Conservation (phyloP, 2,797 vertebrate genomes). For the Taeniopygia guttata region DNA sequence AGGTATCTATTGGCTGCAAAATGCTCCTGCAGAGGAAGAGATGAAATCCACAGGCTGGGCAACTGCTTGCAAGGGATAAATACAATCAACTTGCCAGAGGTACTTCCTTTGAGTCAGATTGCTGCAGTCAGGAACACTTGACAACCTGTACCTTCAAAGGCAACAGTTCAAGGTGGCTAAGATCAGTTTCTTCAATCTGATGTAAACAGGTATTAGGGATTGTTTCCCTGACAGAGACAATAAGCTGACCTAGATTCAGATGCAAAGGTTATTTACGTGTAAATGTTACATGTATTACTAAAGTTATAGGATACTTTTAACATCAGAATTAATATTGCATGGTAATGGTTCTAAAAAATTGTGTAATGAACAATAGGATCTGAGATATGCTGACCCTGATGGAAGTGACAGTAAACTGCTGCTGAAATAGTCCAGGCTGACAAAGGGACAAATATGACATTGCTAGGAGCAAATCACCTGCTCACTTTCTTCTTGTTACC, state of each 20-base stretch:
- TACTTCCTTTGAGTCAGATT: not conserved
- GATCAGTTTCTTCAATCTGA: not conserved
- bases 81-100: not conserved
- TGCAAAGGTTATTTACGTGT: not conserved
- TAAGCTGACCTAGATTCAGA: not conserved
- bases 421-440: not conserved
- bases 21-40: not conserved
- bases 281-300: not conserved
- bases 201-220: not conserved
- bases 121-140: not conserved
- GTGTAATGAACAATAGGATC: not conserved
- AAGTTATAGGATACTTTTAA: not conserved
- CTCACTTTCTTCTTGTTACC: not conserved
- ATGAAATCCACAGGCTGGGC: not conserved
- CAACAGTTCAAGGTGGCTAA: not conserved
- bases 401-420: not conserved
- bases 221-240: conserved; percentile 3
- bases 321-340: not conserved
- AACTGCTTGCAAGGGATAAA: not conserved
- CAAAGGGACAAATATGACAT: not conserved
- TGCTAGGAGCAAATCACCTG: not conserved
- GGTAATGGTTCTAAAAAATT: not conserved
- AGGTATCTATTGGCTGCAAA: not conserved
- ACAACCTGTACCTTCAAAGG: conserved; percentile 5
- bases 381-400: not conserved